Conservation (phyloP, 2,797 vertebrate species). For the Catharus ustulatus region DNA sequence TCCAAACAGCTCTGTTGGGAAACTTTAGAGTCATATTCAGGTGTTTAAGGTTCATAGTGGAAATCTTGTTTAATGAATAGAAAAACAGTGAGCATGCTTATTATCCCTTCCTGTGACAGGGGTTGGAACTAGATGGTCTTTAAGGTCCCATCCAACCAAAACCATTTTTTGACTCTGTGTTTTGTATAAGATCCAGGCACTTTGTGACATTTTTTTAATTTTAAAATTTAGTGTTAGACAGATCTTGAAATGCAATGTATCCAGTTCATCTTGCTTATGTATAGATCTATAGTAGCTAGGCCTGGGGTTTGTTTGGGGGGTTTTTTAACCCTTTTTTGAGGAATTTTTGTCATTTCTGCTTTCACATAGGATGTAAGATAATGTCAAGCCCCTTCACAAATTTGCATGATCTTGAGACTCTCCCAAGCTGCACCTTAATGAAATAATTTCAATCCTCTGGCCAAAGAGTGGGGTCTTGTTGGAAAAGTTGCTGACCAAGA, state of each 20-base stretch:
- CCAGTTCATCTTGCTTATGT: background rate
- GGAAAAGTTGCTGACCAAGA: background rate
- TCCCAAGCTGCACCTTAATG: background rate
- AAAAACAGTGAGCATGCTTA: background rate
- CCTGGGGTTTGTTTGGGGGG: fast-evolving
- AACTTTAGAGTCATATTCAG: fast-evolving
- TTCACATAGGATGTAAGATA: background rate
- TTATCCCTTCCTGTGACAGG: background rate
- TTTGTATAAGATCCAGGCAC: background rate
- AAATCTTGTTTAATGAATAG: background rate
- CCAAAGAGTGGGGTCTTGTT: background rate
- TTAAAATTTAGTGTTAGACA: background rate
- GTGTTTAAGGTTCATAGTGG: background rate
- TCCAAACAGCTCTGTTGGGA: background rate
- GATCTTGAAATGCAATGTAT: background rate
- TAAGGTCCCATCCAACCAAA: background rate
- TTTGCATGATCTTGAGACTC: background rate
- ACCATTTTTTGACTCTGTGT: background rate
- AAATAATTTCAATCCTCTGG: background rate
- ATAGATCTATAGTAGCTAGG: background rate
- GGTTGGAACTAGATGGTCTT: background rate
- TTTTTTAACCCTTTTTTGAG: background rate
- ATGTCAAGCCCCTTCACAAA: background rate
- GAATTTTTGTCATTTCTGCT: background rate
- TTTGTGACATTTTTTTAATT: background rate